Conservation (phyloP, 30 jellyfish, hydroid and myxozoan genomes). For the Phacellophora camtschatica region DNA sequence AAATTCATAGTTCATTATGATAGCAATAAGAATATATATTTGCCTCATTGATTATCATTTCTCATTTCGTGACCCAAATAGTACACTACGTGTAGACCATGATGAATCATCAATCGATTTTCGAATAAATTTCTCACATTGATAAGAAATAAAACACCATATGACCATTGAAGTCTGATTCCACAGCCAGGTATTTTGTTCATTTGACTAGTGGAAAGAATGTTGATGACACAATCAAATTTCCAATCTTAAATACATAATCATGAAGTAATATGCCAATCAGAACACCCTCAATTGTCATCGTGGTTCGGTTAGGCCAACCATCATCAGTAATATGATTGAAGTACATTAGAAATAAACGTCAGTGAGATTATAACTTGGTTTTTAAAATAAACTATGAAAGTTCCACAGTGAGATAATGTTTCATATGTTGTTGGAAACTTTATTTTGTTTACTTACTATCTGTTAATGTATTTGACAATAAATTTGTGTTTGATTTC, state of each 20-base stretch:
- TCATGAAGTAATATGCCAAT: background rate
- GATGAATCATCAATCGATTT: background rate
- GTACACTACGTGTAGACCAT: no score
- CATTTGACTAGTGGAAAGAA: background rate
- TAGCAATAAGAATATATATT: no score
- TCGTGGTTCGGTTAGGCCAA: background rate
- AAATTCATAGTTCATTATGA: no score
- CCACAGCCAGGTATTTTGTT: background rate
- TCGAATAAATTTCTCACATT: background rate
- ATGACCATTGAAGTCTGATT: background rate
- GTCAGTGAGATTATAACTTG: background rate
- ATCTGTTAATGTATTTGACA: no score
- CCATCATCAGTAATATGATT: slow-evolving; percentile 9
- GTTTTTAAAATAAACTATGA: slow-evolving; percentile 20
- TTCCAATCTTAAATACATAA: background rate
- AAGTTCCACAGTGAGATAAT: background rate
- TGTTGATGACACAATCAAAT: background rate
- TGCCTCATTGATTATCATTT: no score
- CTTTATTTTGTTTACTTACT: no score
- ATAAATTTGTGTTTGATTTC: background rate
- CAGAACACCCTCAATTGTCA: background rate
- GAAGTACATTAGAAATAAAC: slow-evolving; percentile 19
- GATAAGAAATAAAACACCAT: background rate
- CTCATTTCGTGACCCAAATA: no score
- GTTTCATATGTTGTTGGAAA: no score